Base-by-base conservation (phyloP, 2,797 vertebrate species). In the Philypnodon macrostomus region DNA sequence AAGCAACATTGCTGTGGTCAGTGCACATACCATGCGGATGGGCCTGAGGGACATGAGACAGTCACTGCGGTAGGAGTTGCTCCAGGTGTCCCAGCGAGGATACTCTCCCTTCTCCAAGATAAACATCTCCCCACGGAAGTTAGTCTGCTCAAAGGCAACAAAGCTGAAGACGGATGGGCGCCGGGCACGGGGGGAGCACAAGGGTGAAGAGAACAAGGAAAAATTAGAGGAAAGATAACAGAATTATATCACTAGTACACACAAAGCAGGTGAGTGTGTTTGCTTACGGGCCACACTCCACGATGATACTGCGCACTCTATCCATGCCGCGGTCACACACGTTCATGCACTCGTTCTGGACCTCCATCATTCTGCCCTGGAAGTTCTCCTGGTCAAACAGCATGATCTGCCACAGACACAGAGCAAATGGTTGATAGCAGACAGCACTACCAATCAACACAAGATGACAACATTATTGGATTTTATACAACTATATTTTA, bases 61-160 rank as follows among this genome's bases (percentile, higher is more conserved):
- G 88, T 96, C 93, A 0, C 94, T 96, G 73, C 92, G 90, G 89
- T 94, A 94, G 85, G 94, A 98, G 93, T 93, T 96, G 49, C 94
- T 95, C 95, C 95, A 97, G 82, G 93, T 93, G 78, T 98, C 93
- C 96, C 95, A 98, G 89, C 93, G 94, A 50, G 94, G 95, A 88
- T 93, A 97, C 89, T 96, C 92, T 9, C 95, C 95, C 85, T 95
- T 96, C 89, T 98, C 95, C 91, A 98, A 82, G 86, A 98, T 88
- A 66, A 97, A 98, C 95, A 95, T 96, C 91, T 98, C 95, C 71
- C 95, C 95, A 1, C 91, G 93, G 91, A 95, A 92, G 90, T 92
- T 95, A 83, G 90, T 91, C 85, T 96, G 94, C 88, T 97, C 96
- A 1, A 90, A 97, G 85, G 92, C 93, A 68, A 96, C 94, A 87